These are phyloP conservation scores for Junonia oenone DNA, from an alignment of 2,888 invertebrate genomes.

Conservation along the genomic window DNA sequence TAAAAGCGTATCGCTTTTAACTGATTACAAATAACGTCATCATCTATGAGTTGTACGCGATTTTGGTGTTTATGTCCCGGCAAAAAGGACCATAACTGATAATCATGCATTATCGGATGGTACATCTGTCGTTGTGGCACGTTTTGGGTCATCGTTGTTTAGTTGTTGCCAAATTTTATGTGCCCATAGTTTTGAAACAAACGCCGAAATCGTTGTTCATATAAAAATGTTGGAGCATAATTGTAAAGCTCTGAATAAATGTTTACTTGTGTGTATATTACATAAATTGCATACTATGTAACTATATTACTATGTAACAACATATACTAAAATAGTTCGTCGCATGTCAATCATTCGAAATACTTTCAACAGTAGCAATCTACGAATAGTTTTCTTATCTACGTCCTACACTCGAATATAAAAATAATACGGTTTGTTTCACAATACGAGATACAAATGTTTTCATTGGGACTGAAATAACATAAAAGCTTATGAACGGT, in stretches of 20 bases:
- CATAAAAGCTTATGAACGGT: not conserved
- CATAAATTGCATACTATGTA: no score
- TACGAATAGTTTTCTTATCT: not conserved
- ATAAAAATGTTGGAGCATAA: no score
- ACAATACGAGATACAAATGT: not conserved
- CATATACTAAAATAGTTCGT: no score
- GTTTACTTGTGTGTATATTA: no score
- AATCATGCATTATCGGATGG: constrained; percentile 7
- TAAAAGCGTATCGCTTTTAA: constrained; percentile 19
- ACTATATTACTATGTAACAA: not conserved
- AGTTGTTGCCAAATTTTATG: constrained; percentile 27
- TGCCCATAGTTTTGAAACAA: constrained; percentile 22
- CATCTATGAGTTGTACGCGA: not conserved
- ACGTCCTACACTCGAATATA: not conserved
- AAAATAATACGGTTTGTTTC: not conserved
- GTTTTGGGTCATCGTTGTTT: constrained; percentile 28
- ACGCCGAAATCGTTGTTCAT: constrained; percentile 1
- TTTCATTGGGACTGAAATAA: not conserved
- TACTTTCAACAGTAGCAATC: not conserved
- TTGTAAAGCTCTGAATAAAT: no score
- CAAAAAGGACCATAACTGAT: not conserved
- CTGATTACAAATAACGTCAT: constrained; percentile 25
- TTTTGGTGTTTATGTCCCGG: constrained; percentile 1
- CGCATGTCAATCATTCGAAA: not conserved
- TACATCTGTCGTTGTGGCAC: constrained; percentile 27